Evolutionary conservation across 2,113 vertebrate species (phyloP).

Genomic region (Gymnarchus niloticus): DNA sequence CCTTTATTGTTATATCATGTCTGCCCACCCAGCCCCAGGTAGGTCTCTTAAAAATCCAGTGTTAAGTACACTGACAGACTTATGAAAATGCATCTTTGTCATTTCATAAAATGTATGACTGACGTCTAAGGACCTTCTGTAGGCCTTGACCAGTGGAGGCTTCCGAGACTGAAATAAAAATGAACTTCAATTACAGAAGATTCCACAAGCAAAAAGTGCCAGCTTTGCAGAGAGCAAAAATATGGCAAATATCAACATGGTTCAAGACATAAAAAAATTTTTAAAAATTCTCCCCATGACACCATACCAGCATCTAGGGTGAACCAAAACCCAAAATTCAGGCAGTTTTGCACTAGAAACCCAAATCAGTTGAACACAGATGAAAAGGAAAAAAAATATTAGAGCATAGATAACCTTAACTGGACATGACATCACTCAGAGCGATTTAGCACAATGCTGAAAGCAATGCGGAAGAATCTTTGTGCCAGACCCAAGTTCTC

Average conservation of each 20-base stretch:
- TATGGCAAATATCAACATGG: not conserved
- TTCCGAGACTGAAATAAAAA: not conserved
- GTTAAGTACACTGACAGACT: not conserved
- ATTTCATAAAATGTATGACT: too few species aligned
- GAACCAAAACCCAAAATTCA: not conserved
- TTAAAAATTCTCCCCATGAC: not conserved
- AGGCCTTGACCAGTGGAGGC: not conserved
- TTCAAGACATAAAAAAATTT: not conserved
- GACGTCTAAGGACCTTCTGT: not conserved
- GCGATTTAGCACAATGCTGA: not conserved
- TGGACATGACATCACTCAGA: not conserved
- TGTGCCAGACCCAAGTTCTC: not conserved
- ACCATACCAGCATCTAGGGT: not conserved
- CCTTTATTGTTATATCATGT: not conserved
- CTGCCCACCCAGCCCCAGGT: too few species aligned
- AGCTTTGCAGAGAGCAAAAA: not conserved
- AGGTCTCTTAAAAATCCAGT: not conserved
- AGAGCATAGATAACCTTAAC: not conserved
- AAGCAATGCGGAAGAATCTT: not conserved
- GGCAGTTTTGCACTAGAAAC: not conserved
- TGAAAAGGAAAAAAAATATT: too few species aligned
- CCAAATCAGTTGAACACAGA: not conserved
- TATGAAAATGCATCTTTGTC: not conserved
- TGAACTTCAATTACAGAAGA: not conserved
- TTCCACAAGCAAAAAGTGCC: not conserved